Percentiles rank a stretch among this genome's conserved stretches.
phyloP scores from a whole-genome alignment of 1,140 invertebrate species.

The Hypsibius dujardini region DNA sequence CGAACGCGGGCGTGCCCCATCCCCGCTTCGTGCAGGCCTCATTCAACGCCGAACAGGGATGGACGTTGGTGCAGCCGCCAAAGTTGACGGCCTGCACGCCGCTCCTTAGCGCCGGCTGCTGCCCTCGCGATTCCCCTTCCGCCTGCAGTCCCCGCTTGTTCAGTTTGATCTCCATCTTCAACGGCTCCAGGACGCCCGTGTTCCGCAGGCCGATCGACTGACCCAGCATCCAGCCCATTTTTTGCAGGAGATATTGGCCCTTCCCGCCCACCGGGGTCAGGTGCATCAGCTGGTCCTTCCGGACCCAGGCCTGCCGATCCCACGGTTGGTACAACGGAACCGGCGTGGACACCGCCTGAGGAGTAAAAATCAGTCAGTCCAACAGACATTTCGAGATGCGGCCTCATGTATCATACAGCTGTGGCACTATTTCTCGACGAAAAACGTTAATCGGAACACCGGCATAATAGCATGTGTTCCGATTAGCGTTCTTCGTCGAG shows the following conservation, averaged over 20 bases:
- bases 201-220: conserved; percentile 85
- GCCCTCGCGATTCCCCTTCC: conserved; percentile 22
- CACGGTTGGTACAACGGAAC: conserved; percentile 12
- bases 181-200: conserved; percentile 66
- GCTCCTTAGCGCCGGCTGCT: conserved; percentile 6
- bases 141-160: conserved; percentile 56
- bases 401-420: too few relatives aligned
- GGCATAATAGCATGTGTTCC: too few relatives aligned
- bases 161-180: conserved; percentile 74
- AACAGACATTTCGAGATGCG: too few relatives aligned
- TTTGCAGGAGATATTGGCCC: conserved; percentile 83
- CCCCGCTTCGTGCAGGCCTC: conserved; percentile 75
- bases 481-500: too few relatives aligned
- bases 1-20: conserved; percentile 67
- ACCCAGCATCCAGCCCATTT: conserved; percentile 94
- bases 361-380: too few relatives aligned
- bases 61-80: conserved; percentile 34
- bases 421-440: too few relatives aligned
- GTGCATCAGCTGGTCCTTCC: conserved; percentile 60
- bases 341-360: not conserved
- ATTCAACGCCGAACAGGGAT: conserved; percentile 79
- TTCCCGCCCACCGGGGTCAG: conserved; percentile 76
- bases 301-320: conserved; percentile 8
- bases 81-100: not conserved
- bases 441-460: too few relatives aligned